Percentiles rank a stretch among this genome's conserved stretches.
Evolutionary conservation across 30 jellyfish, hydroid and myxozoan species (phyloP).

Genomic region (Cassiopea andromeda): DNA sequence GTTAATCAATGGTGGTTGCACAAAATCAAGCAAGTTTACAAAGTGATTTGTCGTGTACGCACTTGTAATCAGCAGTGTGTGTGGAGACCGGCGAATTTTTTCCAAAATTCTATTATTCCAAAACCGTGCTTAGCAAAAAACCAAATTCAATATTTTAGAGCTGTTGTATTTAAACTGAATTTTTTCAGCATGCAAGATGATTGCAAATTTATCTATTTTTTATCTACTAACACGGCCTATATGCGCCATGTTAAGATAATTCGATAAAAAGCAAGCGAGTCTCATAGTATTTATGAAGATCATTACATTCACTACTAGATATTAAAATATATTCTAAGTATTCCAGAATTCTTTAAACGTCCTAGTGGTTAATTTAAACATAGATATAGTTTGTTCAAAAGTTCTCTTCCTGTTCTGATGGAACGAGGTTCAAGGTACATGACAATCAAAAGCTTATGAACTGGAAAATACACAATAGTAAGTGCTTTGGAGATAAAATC

Average conservation of each 20-base stretch:
- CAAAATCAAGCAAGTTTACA: constrained; percentile 1
- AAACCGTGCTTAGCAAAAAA: neutral
- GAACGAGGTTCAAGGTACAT: too few relatives aligned
- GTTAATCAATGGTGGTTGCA: constrained; percentile 31
- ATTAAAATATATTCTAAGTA: neutral
- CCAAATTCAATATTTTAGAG: neutral
- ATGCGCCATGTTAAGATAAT: neutral
- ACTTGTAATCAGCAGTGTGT: neutral
- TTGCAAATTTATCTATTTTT: neutral
- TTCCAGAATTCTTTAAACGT: too few relatives aligned
- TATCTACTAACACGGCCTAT: neutral
- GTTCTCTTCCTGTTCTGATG: too few relatives aligned
- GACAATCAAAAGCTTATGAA: too few relatives aligned
- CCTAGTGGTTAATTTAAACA: too few relatives aligned
- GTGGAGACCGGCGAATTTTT: neutral
- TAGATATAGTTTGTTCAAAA: too few relatives aligned
- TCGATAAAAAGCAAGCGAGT: neutral
- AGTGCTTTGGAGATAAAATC: too few relatives aligned
- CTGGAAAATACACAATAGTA: too few relatives aligned
- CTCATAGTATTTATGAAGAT: neutral
- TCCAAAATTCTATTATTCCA: neutral
- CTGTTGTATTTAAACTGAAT: neutral
- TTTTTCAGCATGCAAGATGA: neutral
- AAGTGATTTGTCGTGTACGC: neutral
- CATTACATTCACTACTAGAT: neutral